A percentile compares a stretch with the other conserved stretches of the same genome.
Conservation (phyloP, 37 sponge, comb jelly and placozoan species). For the Cliona cf. orientalis region DNA sequence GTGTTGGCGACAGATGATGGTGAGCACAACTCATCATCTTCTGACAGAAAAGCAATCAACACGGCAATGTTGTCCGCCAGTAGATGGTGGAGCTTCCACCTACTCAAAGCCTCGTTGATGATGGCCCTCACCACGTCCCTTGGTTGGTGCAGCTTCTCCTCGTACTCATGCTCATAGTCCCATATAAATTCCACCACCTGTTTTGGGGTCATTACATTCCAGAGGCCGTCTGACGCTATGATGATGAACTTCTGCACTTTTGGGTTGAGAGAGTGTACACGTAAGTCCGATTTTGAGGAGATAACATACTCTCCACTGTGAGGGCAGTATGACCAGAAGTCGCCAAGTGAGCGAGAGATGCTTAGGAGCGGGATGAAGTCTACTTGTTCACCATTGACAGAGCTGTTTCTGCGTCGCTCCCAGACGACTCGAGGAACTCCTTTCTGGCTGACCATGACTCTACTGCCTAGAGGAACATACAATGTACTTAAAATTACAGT, state of each 20-base stretch:
- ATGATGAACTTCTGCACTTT: constrained; percentile 57
- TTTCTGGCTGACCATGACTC: constrained; percentile 22
- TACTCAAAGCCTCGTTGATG: constrained; percentile 49
- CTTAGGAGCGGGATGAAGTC: constrained; percentile 75
- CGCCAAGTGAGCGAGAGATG: constrained; percentile 80
- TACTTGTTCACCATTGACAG: constrained; percentile 31
- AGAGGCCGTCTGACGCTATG: constrained; percentile 74
- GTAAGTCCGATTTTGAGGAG: constrained; percentile 77
- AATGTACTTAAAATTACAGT: no score
- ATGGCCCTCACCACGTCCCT: constrained; percentile 51
- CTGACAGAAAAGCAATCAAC: constrained; percentile 54
- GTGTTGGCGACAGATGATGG: not conserved
- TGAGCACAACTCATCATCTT: not conserved
- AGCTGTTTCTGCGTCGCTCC: constrained; percentile 34
- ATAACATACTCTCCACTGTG: constrained; percentile 59
- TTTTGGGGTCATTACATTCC: constrained; percentile 62
- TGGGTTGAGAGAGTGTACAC: constrained; percentile 21
- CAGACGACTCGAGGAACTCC: constrained; percentile 79
- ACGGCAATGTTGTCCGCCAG: constrained; percentile 75
- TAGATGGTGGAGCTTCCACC: constrained; percentile 40
- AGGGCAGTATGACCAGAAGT: constrained; percentile 77
- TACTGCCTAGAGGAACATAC: constrained; percentile 22
- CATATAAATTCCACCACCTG: constrained; percentile 59
- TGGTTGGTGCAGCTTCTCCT: not conserved
- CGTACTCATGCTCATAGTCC: constrained; percentile 8